Evolutionary conservation across 2,113 vertebrate species (phyloP), one percentile per base, ranked within the genome.

Genomic region (Chloropsis hardwickii): DNA sequence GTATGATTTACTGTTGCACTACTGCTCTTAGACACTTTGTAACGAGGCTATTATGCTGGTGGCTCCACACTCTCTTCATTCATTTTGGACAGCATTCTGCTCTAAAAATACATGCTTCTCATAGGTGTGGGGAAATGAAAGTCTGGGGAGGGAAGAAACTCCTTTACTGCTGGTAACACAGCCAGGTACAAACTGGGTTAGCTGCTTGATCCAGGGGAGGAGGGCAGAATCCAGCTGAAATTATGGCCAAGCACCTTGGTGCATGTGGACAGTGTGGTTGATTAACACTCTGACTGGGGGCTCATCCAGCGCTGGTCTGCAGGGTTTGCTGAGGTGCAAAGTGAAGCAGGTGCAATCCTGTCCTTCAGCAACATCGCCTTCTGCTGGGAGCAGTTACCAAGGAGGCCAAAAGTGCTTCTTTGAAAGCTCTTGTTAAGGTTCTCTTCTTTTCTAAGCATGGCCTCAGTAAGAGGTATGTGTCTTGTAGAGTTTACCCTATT

Each of bases 241-340:
- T 31, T 37, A 40, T 8, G 8, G 29, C 24, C 15, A 8, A 62
- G 44, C 1, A 0, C 25, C 29, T 35, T 42, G 48, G 47, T 21
- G 44, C 39, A 44, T 5, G 19, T 27, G 37, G 13, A n/a, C 28
- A 48, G 29, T 5, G 6, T 3, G 18, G 22, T 17, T 44, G 22
- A 20, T 8, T 4, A 56, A 50, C 5, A 31, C 11, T 10, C 3
- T 22, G 9, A 9, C 3, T 3, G 7, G 8, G 6, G 6, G 5
- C 13, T n/a, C 9, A 64, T 5, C 2, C 28, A 17, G 8, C 31
- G 4, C 27, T 53, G 51, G 5, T 69, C 45, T 22, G 17, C n/a
- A 53, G 31, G 10, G 25, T 12, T 73, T 57, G 16, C 28, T 60
- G 29, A 50, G 37, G 21, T 24, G 37, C 37, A 37, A 37, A 37